A percentile compares a stretch with the other conserved stretches of the same genome.
These are phyloP conservation scores for chimpanzee (Pan troglodytes) DNA, from an alignment of 2,113 vertebrate genomes.

Conservation along the genomic window NHGRI_mPanTro3-v2.1_pri NC_072415.2:72837001-72837500, in stretches of 20 bases:
- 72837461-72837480: not conserved
- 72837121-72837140: conserved; percentile 16
- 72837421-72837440: not conserved
- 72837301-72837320: not conserved
- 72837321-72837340: not conserved
- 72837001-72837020: not conserved
- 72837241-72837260: not conserved
- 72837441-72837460: not conserved
- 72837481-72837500: not conserved
- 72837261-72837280: not conserved
- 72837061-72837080: not conserved
- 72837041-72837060: not conserved
- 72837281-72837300: not conserved
- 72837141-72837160: not conserved
- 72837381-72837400: not conserved
- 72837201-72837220: conserved; percentile 40
- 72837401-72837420: not conserved
- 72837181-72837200: not conserved
- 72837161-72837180: conserved; percentile 47
- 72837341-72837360: not conserved
- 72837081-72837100: conserved; percentile 5
- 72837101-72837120: not conserved
- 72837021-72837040: not conserved
- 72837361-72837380: not conserved
- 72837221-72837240: not conserved